Evolutionary conservation across 30 jellyfish, hydroid and myxozoan species (phyloP), one percentile per base, ranked within the genome.

Genomic region (Hydractinia echinata): DNA sequence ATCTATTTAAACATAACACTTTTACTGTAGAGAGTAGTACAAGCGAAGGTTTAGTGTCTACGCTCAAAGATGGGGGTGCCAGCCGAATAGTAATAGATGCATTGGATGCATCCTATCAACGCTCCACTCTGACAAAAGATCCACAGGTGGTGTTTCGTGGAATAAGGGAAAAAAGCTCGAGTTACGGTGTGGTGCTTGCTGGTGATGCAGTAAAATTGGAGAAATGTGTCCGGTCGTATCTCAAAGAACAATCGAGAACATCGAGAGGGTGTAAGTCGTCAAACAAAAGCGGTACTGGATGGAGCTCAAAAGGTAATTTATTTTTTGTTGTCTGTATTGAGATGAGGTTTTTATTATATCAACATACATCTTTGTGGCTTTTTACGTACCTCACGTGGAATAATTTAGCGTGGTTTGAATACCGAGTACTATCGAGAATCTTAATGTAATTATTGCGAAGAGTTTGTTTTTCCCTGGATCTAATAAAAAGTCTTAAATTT

Each of bases 141-240:
- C 55, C 67, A 6, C 18, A 71, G 11, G 81, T 52, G 13, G n/a
- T 71, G 18, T 71, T 71, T 50, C 55, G 81, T 20, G 81, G 81
- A 7, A 19, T 71, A 5, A 11, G n/a, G 50, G 81, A 71, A 19
- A 19, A 71, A 7, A 58, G 52, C 52, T 5, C 81, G n/a, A 71
- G 60, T 71, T 50, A 71, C n/a, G 81, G 81, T 9, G 61, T 71
- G 30, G 81, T 71, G 7, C 50, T 71, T 30, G 52, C 60, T 71
- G 81, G 81, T 11, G 39, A 50, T 7, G 81, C 81, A 6, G n/a
- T n/a, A 50, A 71, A 58, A 71, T 71, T 71, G 52, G 81, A 71
- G 66, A 71, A 71, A 71, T 71, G 81, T 19, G n/a, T 71, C 39
- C 30, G 81, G 4, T 3, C 39, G 50, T 71, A 71, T 71, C 15